Conservation (phyloP, 1,140 invertebrate genomes). For the Drosophila mojavensis region DNA sequence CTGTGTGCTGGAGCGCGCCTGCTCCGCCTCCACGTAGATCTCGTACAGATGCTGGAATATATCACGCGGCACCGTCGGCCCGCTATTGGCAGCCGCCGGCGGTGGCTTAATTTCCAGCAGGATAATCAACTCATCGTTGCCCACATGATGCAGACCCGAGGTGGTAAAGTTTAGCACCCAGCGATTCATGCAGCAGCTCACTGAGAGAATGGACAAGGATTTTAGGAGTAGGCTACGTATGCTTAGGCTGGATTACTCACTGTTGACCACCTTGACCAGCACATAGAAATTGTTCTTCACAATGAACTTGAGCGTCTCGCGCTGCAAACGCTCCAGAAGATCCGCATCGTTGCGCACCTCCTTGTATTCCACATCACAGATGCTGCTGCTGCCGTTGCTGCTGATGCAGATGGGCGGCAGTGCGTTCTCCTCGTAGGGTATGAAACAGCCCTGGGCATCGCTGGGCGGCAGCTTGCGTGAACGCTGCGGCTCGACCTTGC, state of each 20-base stretch:
- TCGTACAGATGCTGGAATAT: slow-evolving; percentile 91
- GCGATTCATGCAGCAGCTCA: slow-evolving; percentile 93
- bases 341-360: slow-evolving; percentile 85
- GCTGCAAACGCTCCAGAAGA: slow-evolving; percentile 85
- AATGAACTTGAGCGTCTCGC: slow-evolving; percentile 90
- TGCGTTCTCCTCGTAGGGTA: slow-evolving; percentile 85
- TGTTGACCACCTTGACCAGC: slow-evolving; percentile 90
- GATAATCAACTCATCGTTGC: slow-evolving; percentile 94
- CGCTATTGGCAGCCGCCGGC: slow-evolving; percentile 58
- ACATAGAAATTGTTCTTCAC: slow-evolving; percentile 92
- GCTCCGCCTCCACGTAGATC: slow-evolving; percentile 91
- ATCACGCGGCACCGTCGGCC: slow-evolving; percentile 89
- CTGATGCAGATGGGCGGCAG: slow-evolving; percentile 85
- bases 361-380: slow-evolving; percentile 86
- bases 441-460: slow-evolving; percentile 86
- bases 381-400: slow-evolving; percentile 42
- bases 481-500: slow-evolving; percentile 61
- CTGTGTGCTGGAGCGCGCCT: slow-evolving; percentile 88
- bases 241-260: slow-evolving; percentile 85
- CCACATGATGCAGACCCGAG: slow-evolving; percentile 91
- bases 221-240: neutral
- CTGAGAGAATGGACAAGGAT: slow-evolving; percentile 81
- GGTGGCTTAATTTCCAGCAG: slow-evolving; percentile 89
- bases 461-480: slow-evolving; percentile 74
- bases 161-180: slow-evolving; percentile 93